Conservation (phyloP, 2,113 vertebrate genomes). For the Lasiurus cinereus region DNA sequence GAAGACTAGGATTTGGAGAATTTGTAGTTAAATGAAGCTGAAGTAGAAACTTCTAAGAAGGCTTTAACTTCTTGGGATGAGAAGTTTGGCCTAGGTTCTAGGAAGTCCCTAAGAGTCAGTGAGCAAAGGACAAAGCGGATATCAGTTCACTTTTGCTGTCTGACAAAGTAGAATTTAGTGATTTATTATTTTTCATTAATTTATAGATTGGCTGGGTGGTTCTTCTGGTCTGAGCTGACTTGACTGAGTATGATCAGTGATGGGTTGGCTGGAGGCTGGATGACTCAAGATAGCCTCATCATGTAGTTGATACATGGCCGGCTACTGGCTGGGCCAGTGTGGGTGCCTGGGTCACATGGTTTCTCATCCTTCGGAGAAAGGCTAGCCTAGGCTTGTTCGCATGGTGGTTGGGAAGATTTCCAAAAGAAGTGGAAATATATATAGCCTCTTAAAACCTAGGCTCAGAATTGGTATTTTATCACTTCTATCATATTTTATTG, state of each 20-base stretch:
- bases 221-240: constrained; percentile 24
- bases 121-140: background rate
- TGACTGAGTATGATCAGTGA: background rate
- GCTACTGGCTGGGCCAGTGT: background rate
- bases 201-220: background rate
- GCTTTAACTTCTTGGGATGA: background rate
- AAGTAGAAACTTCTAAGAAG: background rate
- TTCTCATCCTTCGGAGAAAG: background rate
- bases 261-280: background rate
- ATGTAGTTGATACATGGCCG: background rate
- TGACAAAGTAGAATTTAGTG: constrained; percentile 40
- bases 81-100: background rate
- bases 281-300: background rate
- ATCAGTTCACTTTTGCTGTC: constrained; percentile 19
- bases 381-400: background rate
- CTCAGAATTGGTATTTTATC: background rate
- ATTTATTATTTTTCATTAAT: constrained; percentile 20
- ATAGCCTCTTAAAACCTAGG: background rate
- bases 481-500: background rate
- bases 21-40: background rate
- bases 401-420: background rate
- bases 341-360: background rate
- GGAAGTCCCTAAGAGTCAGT: background rate
- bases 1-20: background rate
- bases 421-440: background rate